Conservation (phyloP, 2,113 vertebrate species). For the Chloroceryle aenea region DNA sequence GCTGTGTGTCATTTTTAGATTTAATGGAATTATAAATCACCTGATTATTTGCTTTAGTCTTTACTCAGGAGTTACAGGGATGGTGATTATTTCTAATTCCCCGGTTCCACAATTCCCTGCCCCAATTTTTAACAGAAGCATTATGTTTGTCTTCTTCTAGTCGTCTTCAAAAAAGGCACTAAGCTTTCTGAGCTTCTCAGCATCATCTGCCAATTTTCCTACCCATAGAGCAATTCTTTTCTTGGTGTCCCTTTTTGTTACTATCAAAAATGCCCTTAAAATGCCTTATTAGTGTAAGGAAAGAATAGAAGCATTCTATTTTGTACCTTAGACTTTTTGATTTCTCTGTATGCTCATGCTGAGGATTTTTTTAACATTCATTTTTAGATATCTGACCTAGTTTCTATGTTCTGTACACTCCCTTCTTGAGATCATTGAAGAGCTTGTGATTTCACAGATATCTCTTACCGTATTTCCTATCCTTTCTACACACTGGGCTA, state of each 20-base stretch:
- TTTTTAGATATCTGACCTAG: slow-evolving; percentile 68
- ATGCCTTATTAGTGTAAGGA: slow-evolving; percentile 15
- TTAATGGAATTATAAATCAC: background rate
- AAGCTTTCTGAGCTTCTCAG: background rate
- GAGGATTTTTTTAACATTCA: slow-evolving; percentile 17
- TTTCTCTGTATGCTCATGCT: background rate
- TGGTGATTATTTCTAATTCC: background rate
- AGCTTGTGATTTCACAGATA: slow-evolving; percentile 11
- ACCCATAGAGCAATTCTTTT: background rate
- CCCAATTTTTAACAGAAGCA: background rate
- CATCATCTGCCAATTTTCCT: background rate
- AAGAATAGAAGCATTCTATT: slow-evolving; percentile 36
- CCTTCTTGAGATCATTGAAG: slow-evolving; percentile 41
- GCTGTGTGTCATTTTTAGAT: background rate
- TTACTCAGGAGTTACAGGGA: background rate
- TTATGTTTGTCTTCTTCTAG: background rate
- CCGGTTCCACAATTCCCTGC: background rate
- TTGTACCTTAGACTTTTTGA: slow-evolving; percentile 1
- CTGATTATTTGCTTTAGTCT: background rate
- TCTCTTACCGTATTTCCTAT: background rate
- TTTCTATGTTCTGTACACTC: slow-evolving; percentile 13
- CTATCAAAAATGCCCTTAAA: background rate
- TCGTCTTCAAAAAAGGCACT: background rate
- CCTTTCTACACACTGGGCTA: background rate
- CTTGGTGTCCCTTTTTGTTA: background rate